Percentiles rank a stretch among this genome's conserved stretches.
Conservation (phyloP, 1,140 invertebrate species). For the Cepaea nemoralis region DNA sequence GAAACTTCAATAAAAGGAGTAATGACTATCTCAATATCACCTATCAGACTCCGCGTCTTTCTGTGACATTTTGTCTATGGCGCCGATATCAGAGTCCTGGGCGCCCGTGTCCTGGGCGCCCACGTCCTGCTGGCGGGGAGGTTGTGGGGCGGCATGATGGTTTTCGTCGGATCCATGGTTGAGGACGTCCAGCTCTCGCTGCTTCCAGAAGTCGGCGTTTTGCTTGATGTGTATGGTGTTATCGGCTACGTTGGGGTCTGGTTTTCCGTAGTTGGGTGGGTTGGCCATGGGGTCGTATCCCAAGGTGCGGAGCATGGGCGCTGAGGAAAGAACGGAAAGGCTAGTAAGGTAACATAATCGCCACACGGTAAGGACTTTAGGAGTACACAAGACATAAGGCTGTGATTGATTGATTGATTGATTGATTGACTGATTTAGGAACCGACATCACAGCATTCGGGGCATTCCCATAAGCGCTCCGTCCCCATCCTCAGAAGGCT, state of each 20-base stretch:
- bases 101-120: neutral
- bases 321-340: constrained; percentile 62
- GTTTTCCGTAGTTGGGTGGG: constrained; percentile 91
- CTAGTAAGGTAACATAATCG: no score
- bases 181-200: constrained; percentile 77
- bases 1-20: no score
- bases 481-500: no score
- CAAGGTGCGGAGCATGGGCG: constrained; percentile 89
- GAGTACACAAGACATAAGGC: no score
- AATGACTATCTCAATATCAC: no score
- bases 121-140: neutral
- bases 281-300: constrained; percentile 95
- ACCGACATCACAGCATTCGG: no score
- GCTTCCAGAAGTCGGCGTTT: constrained; percentile 72
- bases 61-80: neutral
- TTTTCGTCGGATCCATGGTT: constrained; percentile 84
- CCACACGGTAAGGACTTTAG: no score
- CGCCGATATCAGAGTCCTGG: neutral
- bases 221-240: constrained; percentile 80
- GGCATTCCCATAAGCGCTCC: no score
- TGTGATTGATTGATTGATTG: no score
- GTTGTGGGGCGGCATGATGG: neutral
- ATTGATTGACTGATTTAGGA: no score
- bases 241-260: constrained; percentile 85
- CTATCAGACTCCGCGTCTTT: neutral